Conservation (phyloP, 2,797 vertebrate species). For the Crocodylus rhombifer region DNA sequence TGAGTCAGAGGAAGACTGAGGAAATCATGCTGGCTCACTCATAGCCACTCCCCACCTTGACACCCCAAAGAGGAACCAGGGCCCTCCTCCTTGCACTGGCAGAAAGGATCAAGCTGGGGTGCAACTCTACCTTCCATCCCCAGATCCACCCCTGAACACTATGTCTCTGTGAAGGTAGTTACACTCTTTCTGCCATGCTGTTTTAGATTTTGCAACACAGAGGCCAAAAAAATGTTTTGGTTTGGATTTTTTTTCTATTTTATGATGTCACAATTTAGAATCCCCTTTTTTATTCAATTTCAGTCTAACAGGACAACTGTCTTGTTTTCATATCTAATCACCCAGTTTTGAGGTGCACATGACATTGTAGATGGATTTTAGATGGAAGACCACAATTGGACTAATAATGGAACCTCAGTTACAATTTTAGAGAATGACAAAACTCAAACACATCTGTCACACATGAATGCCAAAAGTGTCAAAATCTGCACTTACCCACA, state of each 20-base stretch:
- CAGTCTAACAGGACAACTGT: not conserved
- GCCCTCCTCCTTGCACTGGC: no score
- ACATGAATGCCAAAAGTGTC: not conserved
- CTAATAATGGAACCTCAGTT: not conserved
- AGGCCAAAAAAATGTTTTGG: not conserved
- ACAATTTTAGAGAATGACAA: not conserved
- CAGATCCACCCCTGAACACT: not conserved
- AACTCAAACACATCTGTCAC: not conserved
- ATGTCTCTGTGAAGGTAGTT: not conserved
- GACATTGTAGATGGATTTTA: not conserved
- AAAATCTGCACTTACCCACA: conserved; percentile 90
- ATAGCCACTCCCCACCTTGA: not conserved
- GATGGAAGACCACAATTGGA: not conserved
- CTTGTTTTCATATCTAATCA: not conserved
- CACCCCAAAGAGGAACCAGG: no score
- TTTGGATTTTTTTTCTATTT: not conserved
- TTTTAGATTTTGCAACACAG: not conserved
- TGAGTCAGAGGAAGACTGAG: no score
- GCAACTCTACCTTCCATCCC: no score
- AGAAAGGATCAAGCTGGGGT: no score
- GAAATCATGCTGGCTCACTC: not conserved
- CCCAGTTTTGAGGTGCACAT: not conserved
- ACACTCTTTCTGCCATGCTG: not conserved
- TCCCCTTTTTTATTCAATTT: not conserved
- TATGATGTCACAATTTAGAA: not conserved